Percentiles rank a stretch among this genome's conserved stretches.
Conservation (phyloP, 2,797 vertebrate genomes). For the Capromys pilorides region DNA sequence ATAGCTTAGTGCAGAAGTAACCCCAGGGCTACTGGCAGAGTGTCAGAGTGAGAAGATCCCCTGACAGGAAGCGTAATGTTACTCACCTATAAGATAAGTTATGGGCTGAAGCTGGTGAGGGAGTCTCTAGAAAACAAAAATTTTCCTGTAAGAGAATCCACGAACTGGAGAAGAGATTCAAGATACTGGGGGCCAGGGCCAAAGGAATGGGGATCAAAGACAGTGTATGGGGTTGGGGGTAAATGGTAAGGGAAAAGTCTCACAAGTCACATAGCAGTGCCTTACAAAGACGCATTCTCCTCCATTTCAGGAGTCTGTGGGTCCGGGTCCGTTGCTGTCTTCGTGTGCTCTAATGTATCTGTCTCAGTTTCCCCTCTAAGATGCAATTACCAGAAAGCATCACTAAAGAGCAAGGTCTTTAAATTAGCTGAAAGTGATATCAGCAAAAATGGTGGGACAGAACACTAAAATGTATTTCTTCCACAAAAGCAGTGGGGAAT, state of each 20-base stretch:
- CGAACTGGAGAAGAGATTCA: constrained; percentile 14
- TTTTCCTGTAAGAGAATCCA: constrained; percentile 38
- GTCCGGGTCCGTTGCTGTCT: not conserved
- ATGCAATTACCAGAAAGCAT: constrained; percentile 37
- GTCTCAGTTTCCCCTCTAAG: constrained; percentile 24
- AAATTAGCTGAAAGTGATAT: not conserved
- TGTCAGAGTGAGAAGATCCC: constrained; percentile 21
- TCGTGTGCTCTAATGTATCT: not conserved
- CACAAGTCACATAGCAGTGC: not conserved
- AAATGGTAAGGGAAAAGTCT: not conserved
- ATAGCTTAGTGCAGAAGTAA: constrained; percentile 13
- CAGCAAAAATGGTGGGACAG: not conserved
- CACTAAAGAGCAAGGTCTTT: constrained; percentile 36
- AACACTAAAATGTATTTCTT: not conserved
- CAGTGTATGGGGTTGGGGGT: not conserved
- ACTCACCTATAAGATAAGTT: constrained; percentile 80
- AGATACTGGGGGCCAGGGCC: not conserved
- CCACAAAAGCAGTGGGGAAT: constrained; percentile 23
- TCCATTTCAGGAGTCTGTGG: not conserved
- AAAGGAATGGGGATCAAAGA: constrained; percentile 16
- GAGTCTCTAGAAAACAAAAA: constrained; percentile 79
- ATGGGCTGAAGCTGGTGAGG: constrained; percentile 79
- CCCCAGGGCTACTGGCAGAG: not conserved
- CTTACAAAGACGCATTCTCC: not conserved
- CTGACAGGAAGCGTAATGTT: not conserved